phyloP scores from a whole-genome alignment of 1,140 invertebrate genomes.

The Oryctes rhinoceros region DNA sequence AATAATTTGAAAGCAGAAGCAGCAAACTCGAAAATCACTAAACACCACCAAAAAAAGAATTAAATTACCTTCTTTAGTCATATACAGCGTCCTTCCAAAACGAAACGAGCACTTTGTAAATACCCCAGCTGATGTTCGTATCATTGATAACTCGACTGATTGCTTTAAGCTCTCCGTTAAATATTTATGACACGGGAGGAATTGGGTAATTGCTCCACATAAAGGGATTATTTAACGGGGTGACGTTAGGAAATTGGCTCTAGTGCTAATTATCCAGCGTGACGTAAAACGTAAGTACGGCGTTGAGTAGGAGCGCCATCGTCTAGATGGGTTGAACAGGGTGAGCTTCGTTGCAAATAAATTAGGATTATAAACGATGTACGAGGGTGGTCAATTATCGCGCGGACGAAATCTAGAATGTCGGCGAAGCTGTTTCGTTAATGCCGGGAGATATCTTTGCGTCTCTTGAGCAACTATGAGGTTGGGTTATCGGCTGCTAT shows the following conservation, averaged over 20 bases:
- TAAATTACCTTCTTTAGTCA: too few species aligned
- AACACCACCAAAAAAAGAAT: too few species aligned
- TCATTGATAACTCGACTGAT: background rate
- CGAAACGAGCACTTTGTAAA: background rate
- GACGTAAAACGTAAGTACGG: background rate
- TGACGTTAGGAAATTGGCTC: background rate
- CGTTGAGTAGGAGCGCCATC: background rate
- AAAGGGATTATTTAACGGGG: background rate
- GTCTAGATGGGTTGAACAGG: background rate
- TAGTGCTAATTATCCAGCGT: background rate
- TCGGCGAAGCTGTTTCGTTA: too few species aligned
- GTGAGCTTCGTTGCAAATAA: background rate
- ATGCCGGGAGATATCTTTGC: too few species aligned
- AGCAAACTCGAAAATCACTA: too few species aligned
- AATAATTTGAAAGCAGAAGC: too few species aligned
- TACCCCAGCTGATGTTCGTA: background rate
- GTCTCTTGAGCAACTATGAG: too few species aligned
- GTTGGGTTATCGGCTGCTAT: too few species aligned
- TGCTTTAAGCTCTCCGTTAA: background rate
- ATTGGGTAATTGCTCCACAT: constrained; percentile 18
- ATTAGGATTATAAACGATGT: background rate
- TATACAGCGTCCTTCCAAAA: background rate
- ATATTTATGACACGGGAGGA: background rate
- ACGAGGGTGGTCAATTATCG: background rate
- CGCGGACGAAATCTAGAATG: too few species aligned